phyloP scores from a whole-genome alignment of 2,888 invertebrate genomes.

The Clusia tigrina region DNA sequence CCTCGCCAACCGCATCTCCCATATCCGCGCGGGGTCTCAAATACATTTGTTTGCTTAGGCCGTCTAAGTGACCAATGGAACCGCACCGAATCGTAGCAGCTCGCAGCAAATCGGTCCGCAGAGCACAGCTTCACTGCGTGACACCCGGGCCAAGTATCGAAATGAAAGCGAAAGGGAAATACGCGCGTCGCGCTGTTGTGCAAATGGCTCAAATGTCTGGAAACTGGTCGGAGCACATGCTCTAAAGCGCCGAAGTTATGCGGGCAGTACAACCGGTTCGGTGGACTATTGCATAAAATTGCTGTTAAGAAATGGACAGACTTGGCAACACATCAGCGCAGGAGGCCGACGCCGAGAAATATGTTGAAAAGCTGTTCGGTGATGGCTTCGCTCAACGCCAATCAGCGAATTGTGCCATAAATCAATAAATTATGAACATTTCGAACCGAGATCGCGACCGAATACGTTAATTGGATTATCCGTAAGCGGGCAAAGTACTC shows the following conservation, averaged over 20 bases:
- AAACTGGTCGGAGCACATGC: conserved; percentile 46
- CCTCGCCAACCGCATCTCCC: too few relatives aligned
- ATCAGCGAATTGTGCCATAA: not conserved
- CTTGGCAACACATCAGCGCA: not conserved
- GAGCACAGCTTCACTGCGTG: not conserved
- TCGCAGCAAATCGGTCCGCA: not conserved
- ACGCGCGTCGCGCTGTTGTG: too few relatives aligned
- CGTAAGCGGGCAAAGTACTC: too few relatives aligned
- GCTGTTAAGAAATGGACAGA: not conserved
- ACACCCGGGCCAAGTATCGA: too few relatives aligned
- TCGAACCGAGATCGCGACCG: conserved; percentile 42
- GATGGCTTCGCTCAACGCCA: conserved; percentile 15
- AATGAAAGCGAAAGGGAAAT: conserved; percentile 52
- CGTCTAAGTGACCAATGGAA: too few relatives aligned
- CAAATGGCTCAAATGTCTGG: not conserved
- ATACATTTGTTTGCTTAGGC: too few relatives aligned
- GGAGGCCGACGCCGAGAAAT: not conserved
- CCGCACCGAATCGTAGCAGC: not conserved
- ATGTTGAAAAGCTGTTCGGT: not conserved
- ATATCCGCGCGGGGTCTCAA: too few relatives aligned
- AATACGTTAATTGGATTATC: too few relatives aligned
- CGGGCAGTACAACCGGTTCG: conserved; percentile 18
- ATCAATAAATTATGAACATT: conserved; percentile 10
- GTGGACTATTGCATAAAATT: conserved; percentile 20
- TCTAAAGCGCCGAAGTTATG: conserved; percentile 36